phyloP scores from a whole-genome alignment of 30 jellyfish, hydroid and myxozoan genomes.

The Hydractinia echinata region DNA sequence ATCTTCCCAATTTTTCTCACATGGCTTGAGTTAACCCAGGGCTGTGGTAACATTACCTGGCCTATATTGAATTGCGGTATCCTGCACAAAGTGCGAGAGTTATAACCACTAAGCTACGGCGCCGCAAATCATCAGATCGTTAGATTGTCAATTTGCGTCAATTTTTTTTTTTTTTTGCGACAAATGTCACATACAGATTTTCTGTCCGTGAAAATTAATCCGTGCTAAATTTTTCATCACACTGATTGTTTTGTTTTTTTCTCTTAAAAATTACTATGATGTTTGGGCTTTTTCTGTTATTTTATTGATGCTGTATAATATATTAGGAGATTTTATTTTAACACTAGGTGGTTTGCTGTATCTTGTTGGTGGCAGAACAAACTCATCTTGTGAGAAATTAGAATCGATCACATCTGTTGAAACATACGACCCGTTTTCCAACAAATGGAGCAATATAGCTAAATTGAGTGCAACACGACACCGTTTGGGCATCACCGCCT shows the following conservation, averaged over 20 bases:
- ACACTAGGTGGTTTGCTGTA: constrained; percentile 82
- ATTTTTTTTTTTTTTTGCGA: no score
- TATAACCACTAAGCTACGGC: no score
- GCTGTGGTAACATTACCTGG: no score
- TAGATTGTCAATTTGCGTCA: no score
- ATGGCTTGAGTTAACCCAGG: no score
- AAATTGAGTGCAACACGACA: constrained; percentile 85
- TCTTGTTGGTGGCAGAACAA: constrained; percentile 93
- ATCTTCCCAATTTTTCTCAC: no score
- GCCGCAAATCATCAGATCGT: no score
- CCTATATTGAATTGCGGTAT: no score
- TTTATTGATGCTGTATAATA: neutral
- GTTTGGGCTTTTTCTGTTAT: neutral
- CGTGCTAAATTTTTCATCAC: no score
- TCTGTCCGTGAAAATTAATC: no score
- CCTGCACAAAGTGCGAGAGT: no score
- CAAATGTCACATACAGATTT: no score
- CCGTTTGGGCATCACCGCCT: constrained; percentile 89
- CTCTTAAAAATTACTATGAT: neutral
- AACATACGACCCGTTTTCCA: constrained; percentile 84
- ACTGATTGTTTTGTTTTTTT: neutral
- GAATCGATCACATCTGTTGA: constrained; percentile 77
- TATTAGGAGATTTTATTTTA: neutral
- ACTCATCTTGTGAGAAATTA: constrained; percentile 59
- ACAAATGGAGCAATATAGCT: constrained; percentile 88